phyloP scores from a whole-genome alignment of 2,888 invertebrate genomes.

The Erebia epiphron region DNA sequence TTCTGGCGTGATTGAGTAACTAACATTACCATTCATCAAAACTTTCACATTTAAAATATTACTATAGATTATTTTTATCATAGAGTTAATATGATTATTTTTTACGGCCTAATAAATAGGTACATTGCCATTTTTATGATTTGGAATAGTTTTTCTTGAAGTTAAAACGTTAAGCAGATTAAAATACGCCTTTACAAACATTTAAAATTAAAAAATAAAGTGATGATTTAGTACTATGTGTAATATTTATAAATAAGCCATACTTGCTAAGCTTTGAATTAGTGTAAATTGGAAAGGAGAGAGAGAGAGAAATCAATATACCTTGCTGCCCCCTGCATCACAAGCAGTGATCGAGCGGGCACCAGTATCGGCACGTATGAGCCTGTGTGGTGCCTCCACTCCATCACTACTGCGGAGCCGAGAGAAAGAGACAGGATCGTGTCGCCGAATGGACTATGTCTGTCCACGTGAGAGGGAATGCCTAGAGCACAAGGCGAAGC shows the following conservation, averaged over 20 bases:
- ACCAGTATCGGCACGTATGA: slow-evolving; percentile 85
- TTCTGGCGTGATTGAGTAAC: neutral
- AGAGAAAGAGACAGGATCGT: slow-evolving; percentile 94
- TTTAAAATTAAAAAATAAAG: no score
- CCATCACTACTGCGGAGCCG: slow-evolving; percentile 93
- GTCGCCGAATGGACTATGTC: slow-evolving; percentile 96
- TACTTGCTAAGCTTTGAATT: no score
- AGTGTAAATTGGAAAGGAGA: no score
- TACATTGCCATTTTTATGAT: no score
- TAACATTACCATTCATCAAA: neutral
- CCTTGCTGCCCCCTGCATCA: slow-evolving; percentile 91
- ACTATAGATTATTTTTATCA: no score
- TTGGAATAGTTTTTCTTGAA: no score
- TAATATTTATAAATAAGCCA: no score
- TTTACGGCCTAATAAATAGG: no score
- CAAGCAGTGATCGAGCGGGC: slow-evolving; percentile 87
- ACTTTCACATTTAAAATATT: neutral
- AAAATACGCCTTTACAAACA: no score
- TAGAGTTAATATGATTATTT: no score
- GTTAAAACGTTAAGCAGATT: no score
- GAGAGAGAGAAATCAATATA: slow-evolving; percentile 45
- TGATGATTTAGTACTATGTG: no score
- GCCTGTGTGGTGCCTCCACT: slow-evolving; percentile 88
- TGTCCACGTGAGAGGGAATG: slow-evolving; percentile 97
- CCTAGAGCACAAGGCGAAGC: slow-evolving; percentile 77